Evolutionary conservation across 2,888 invertebrate species (phyloP).

Genomic region (Rapana venosa): DNA sequence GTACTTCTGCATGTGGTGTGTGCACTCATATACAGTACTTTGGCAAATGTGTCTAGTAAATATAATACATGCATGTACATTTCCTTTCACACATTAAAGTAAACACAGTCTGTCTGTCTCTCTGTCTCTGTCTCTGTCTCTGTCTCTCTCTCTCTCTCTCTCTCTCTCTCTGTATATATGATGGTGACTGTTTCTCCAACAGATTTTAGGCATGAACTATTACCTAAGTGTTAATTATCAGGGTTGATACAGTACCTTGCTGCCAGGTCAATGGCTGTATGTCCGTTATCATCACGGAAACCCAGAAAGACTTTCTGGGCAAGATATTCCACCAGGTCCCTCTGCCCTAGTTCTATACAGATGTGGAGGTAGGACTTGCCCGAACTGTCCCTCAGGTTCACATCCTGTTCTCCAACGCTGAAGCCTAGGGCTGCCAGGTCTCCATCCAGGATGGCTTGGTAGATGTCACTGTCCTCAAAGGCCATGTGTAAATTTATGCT

Average conservation of each 20-base stretch:
- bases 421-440: constrained; percentile 56
- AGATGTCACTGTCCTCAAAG: constrained; percentile 52
- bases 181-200: too few species aligned
- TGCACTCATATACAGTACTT: too few species aligned
- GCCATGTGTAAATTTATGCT: constrained; percentile 15
- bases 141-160: too few species aligned
- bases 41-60: too few species aligned
- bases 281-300: constrained; percentile 56
- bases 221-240: background rate
- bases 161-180: too few species aligned
- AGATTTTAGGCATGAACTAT: too few species aligned
- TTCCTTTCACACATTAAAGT: too few species aligned
- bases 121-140: too few species aligned
- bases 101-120: too few species aligned
- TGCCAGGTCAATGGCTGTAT: constrained; percentile 59
- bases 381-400: constrained; percentile 28
- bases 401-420: constrained; percentile 48
- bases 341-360: constrained; percentile 21
- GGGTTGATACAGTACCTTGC: constrained; percentile 43
- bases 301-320: constrained; percentile 59
- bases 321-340: constrained; percentile 58
- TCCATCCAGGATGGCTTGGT: constrained; percentile 56
- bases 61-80: too few species aligned
- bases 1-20: too few species aligned
- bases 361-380: constrained; percentile 43